Base-by-base conservation (phyloP, 2,797 vertebrate genomes). In the Gouania willdenowi region DNA sequence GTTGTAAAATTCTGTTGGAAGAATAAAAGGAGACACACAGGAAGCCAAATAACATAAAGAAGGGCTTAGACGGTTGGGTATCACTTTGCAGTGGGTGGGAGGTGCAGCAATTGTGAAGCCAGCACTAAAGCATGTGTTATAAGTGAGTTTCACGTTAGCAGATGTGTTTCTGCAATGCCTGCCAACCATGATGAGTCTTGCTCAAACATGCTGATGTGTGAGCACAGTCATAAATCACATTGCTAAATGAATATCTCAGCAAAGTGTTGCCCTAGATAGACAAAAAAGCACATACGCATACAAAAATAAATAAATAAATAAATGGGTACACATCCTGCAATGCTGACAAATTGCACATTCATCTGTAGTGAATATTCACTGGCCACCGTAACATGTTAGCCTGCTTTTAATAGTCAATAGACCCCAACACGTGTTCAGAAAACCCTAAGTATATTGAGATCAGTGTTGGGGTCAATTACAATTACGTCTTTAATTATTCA, bases 221-320 rank as follows among this genome's bases (percentile, higher is more conserved):
- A 70, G 57, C 9, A 15, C 2, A n/a, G 41, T 34, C 54, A 58
- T 57, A 59, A 56, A 67, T 75, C 55, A 63, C 54, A 26, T 13
- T 7, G 44, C 30, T 56, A 55, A 67, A 58, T 71, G 58, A 71
- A 68, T 49, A 75, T 71, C 63, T 76, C 67, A 65, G 65, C 72
- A 73, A 71, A 76, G 42, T 33, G 28, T 34, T 77, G 63, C 56
- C 70, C 74, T 41, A 75, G 58, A 82, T 73, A 76, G 40, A 70
- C 34, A 59, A 38, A 44, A 49, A 48, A 52, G 25, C 15, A 27
- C 27, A 9, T 49, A 12, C 19, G 33, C 42, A 39, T 23, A 18
- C 26, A 45, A n/a, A n/a, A n/a, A n/a, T n/a, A n/a, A n/a, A n/a
- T n/a, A n/a, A n/a, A n/a, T n/a, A n/a, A 20, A 24, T 33, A 66